Percentiles rank a stretch among this genome's conserved stretches.
These are phyloP conservation scores for Urosaurus nigricauda DNA, from an alignment of 2,797 vertebrate species.

Conservation along the genomic window DNA sequence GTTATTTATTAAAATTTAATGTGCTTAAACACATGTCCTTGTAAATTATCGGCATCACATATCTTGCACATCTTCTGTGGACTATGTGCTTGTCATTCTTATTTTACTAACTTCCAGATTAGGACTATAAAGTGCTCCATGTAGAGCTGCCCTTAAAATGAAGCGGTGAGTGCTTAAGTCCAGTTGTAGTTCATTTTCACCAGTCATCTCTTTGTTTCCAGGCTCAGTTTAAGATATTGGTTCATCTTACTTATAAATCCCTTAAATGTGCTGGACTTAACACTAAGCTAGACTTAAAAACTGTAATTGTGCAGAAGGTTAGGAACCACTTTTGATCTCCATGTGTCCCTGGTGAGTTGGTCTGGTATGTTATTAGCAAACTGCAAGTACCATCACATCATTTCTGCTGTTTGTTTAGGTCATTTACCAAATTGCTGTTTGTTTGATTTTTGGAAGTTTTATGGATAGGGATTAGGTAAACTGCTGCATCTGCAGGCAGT, in stretches of 20 bases:
- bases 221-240: background rate
- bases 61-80: background rate
- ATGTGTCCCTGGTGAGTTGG: too few species aligned
- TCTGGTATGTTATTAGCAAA: too few species aligned
- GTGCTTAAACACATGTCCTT: background rate
- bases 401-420: too few species aligned
- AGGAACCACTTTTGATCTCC: too few species aligned
- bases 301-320: too few species aligned
- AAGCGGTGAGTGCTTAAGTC: background rate
- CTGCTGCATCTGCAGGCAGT: too few species aligned
- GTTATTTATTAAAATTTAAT: background rate
- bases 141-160: background rate
- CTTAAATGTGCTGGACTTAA: background rate
- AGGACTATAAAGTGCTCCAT: background rate
- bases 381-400: too few species aligned
- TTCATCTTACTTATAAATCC: background rate
- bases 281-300: background rate
- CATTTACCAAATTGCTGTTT: too few species aligned
- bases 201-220: background rate
- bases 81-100: background rate
- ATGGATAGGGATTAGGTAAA: too few species aligned
- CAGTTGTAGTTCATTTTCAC: background rate
- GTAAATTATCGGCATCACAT: background rate
- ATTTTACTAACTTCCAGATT: background rate
- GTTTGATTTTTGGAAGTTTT: too few species aligned